Percentiles rank a stretch among this genome's conserved stretches.
Evolutionary conservation across 1,140 invertebrate species (phyloP).

Genomic region (Chlorops oryzae): DNA sequence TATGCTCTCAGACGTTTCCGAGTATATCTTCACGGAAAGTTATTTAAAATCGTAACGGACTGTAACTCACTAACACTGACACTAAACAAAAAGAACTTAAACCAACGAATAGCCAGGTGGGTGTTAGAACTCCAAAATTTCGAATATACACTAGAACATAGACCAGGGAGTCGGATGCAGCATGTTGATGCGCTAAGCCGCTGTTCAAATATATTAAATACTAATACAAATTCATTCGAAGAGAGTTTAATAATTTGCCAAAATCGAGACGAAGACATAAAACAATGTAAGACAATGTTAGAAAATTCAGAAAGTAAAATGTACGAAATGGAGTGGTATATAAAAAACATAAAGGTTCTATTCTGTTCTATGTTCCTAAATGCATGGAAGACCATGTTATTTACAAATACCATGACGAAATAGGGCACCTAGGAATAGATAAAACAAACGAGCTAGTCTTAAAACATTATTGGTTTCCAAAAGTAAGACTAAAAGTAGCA

Average conservation of each 20-base stretch:
- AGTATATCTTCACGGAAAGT: slow-evolving; percentile 48
- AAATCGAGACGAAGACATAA: slow-evolving; percentile 40
- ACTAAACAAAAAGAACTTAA: slow-evolving; percentile 42
- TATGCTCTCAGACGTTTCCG: slow-evolving; percentile 28
- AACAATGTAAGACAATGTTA: slow-evolving; percentile 22
- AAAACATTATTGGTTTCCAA: slow-evolving; percentile 44
- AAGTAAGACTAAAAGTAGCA: slow-evolving; percentile 26
- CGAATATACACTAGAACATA: slow-evolving; percentile 31
- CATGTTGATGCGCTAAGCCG: slow-evolving; percentile 26
- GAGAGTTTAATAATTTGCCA: slow-evolving; percentile 19
- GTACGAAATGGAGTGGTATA: slow-evolving; percentile 20
- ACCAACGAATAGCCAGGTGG: slow-evolving; percentile 37
- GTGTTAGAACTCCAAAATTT: slow-evolving; percentile 31
- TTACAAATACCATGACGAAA: slow-evolving; percentile 27
- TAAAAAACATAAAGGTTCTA: slow-evolving; percentile 19
- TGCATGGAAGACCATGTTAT: slow-evolving; percentile 30
- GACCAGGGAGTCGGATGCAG: slow-evolving; percentile 34
- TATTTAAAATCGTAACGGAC: slow-evolving; percentile 48
- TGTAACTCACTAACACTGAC: slow-evolving; percentile 42
- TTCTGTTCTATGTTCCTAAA: slow-evolving; percentile 27
- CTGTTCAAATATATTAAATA: background rate
- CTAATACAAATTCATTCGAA: slow-evolving; percentile 8
- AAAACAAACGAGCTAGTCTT: slow-evolving; percentile 43
- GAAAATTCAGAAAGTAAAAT: slow-evolving; percentile 19
- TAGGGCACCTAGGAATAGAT: slow-evolving; percentile 37